Evolutionary conservation across 2,113 vertebrate genomes (phyloP), one percentile per base, ranked within the genome.

Genomic region (Rhinolophus sinicus): DNA sequence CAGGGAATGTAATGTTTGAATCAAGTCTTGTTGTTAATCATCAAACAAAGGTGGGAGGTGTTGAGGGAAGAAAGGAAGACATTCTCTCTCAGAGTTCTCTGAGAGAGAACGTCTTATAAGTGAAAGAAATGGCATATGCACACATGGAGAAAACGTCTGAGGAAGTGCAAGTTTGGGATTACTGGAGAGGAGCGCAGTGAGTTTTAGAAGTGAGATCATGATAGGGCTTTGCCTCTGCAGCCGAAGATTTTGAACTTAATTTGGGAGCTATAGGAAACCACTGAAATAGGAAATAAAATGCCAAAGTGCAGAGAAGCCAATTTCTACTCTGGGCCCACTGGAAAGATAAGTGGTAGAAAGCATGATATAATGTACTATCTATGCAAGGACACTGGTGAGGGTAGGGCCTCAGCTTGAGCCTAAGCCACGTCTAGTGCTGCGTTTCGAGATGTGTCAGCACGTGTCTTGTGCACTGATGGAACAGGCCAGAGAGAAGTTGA

Each of bases 301-400:
- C 35, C 40, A n/a, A n/a, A 54, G 33, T 30, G 35, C 35, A 56
- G 52, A 81, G 47, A 70, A 82, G 15, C 22, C 67, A 40, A 28
- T 86, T 92, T 93, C 54, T 58, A 18, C 7, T 35, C 33, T 33
- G 54, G 65, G 13, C 40, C 21, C 22, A 30, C 1, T 1, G 64
- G 40, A n/a, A 81, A 58, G 30, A 38, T 69, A 28, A 19, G 18
- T 22, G 52, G 11, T 50, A 56, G 84, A 58, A 67, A 56, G 11
- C 4, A 3, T 2, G 12, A 24, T 6, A 16, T 5, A 13, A 65
- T 50, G 22, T 30, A 56, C 0, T 18, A 2, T 13, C 10, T 80
- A 52, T 50, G 8, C 19, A 58, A 40, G 44, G 44, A 21, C 5
- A 16, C 44, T n/a, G 73, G 19, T 9, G 35, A 52, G 11, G 2